A percentile compares a stretch with the other conserved stretches of the same genome.
Conservation (phyloP, 2,888 invertebrate genomes). For the Hirtodrosophila confusa region DNA sequence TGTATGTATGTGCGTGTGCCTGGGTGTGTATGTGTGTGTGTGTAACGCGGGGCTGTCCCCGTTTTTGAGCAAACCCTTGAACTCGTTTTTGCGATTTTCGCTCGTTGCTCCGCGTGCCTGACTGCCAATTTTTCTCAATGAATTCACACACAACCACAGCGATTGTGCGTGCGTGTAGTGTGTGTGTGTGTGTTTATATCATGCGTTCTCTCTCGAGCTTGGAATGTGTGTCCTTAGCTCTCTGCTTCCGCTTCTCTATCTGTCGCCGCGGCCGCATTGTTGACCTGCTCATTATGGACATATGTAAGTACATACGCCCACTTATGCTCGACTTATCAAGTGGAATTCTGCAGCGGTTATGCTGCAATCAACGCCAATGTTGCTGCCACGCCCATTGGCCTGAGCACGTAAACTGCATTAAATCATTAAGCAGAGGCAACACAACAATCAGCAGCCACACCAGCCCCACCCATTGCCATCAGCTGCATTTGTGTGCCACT, state of each 20-base stretch:
- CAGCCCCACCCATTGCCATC: not conserved
- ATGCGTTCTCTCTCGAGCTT: conserved; percentile 11
- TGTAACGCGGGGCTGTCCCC: conserved; percentile 38
- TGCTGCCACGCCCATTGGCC: conserved; percentile 68
- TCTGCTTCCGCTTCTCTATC: conserved; percentile 36
- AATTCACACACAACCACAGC: conserved; percentile 62
- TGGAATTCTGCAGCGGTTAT: conserved; percentile 59
- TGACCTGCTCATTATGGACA: conserved; percentile 64
- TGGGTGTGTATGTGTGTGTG: not conserved
- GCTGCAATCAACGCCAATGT: conserved; percentile 63
- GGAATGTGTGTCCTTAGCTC: not conserved
- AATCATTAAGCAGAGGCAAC: conserved; percentile 62
- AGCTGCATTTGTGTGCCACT: conserved; percentile 23
- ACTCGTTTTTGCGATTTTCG: conserved; percentile 70
- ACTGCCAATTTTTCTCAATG: conserved; percentile 79
- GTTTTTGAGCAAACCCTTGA: conserved; percentile 68
- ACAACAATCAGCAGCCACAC: conserved; percentile 32
- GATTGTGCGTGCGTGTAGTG: conserved; percentile 24
- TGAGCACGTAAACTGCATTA: conserved; percentile 64
- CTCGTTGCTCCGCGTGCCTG: conserved; percentile 47
- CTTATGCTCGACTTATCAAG: conserved; percentile 54
- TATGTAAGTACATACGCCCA: conserved; percentile 36
- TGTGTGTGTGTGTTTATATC: conserved; percentile 24
- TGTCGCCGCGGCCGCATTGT: conserved; percentile 53
- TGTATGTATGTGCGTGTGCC: not conserved